Evolutionary conservation across 2,797 vertebrate species (phyloP), one percentile per base, ranked within the genome.

Genomic region (Anguilla megastoma): DNA sequence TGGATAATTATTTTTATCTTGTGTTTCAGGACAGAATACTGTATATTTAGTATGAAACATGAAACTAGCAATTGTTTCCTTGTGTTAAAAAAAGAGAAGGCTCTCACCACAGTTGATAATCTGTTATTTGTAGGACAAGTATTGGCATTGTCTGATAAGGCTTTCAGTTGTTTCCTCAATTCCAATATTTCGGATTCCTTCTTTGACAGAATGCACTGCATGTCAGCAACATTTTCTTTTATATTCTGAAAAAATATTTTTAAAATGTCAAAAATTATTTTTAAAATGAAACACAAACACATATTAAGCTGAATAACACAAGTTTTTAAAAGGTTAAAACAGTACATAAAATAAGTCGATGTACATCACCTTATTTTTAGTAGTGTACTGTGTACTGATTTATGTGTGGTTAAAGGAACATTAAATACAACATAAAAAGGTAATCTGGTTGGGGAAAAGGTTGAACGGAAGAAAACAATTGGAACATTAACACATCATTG

Each of bases 121-220:
- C 66, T 60, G 7, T 58, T 30, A 16, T 52, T 74, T 86, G 24
- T 30, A 71, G 85, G 18, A n/a, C 79, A 8, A 9, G 86, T 50
- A 27, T 69, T 52, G 76, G 18, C 7, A 12, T 84, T 85, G 33
- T 84, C 63, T 0, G 69, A 0, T 2, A 58, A 36, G 5, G 84
- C 86, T 36, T 90, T 0, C 0, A 95, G 92, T 50, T 92, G 88
- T 1, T 94, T 91, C 69, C 90, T 92, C 86, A 95, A 91, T 27
- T 0, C 87, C 2, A 69, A 87, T 74, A 95, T 91, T 87, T 95
- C 93, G 0, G 89, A 79, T 8, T 95, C 94, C 48, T 85, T 94
- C 60, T 92, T 90, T 0, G 86, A 89, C 86, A 95, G 89, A 80
- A 91, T 86, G 0, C 90, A 89, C 88, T 91, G 94, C 71, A 95